Conservation (phyloP, 2,888 invertebrate genomes). For the Hirtodrosophila histrioides region DNA sequence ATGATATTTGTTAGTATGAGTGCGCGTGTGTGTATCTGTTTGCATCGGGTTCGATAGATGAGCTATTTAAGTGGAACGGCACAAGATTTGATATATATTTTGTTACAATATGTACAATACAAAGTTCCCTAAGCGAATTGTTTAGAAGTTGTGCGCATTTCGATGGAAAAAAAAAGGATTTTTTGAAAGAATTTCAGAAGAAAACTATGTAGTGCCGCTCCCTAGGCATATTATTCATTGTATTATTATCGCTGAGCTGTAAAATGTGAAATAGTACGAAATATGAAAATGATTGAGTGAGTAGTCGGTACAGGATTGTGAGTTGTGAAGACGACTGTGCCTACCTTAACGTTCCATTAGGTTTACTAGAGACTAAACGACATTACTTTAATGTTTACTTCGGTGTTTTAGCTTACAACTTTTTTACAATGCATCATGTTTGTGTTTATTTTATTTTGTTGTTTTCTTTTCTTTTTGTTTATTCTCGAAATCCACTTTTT, state of each 20-base stretch:
- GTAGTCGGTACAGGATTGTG: slow-evolving; percentile 28
- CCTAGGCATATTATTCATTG: slow-evolving; percentile 11
- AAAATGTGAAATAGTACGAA: slow-evolving; percentile 23
- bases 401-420: slow-evolving; percentile 53
- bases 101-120: slow-evolving; percentile 64
- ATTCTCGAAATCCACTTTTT: neutral
- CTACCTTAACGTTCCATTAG: slow-evolving; percentile 39
- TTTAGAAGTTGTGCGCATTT: slow-evolving; percentile 69
- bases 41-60: slow-evolving; percentile 22
- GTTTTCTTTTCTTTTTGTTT: slow-evolving; percentile 12
- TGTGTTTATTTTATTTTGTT: slow-evolving; percentile 39
- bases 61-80: slow-evolving; percentile 30
- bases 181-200: slow-evolving; percentile 6
- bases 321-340: slow-evolving; percentile 28
- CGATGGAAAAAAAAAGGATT: slow-evolving; percentile 20
- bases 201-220: slow-evolving; percentile 25
- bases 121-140: slow-evolving; percentile 31
- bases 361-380: slow-evolving; percentile 56
- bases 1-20: slow-evolving; percentile 48
- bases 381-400: slow-evolving; percentile 43
- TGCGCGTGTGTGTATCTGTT: slow-evolving; percentile 31
- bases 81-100: slow-evolving; percentile 12
- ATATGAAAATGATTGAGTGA: slow-evolving; percentile 15
- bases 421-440: slow-evolving; percentile 50
- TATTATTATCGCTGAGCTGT: slow-evolving; percentile 28